These are phyloP conservation scores for Drosophila jambulina DNA, from an alignment of 1,140 invertebrate species.

Conservation along the genomic window DNA sequence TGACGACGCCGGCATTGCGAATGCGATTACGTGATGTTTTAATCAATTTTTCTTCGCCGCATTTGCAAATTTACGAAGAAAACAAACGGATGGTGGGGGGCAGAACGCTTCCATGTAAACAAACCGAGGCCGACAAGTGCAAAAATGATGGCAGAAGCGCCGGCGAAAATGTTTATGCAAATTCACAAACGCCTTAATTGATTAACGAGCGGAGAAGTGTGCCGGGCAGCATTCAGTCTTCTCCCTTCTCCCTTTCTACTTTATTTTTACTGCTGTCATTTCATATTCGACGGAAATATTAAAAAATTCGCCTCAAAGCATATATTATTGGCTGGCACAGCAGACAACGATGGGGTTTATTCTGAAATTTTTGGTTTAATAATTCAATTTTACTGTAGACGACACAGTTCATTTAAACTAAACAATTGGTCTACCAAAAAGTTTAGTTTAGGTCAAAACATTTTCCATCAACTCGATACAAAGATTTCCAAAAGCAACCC, in stretches of 20 bases:
- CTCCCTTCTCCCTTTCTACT: not conserved
- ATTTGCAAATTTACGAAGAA: conserved; percentile 42
- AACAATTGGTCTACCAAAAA: no score
- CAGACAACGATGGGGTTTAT: not conserved
- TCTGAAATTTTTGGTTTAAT: not conserved
- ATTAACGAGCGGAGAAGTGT: conserved; percentile 66
- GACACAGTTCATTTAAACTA: not conserved
- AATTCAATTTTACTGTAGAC: not conserved
- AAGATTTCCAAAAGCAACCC: no score
- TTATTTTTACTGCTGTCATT: conserved; percentile 23
- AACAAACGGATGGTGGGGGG: not conserved
- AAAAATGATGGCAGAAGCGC: conserved; percentile 54
- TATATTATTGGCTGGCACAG: conserved; percentile 8
- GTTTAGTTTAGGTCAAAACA: no score
- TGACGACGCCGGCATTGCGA: conserved; percentile 34
- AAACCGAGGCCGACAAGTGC: conserved; percentile 54
- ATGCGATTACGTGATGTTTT: conserved; percentile 79
- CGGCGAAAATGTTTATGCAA: conserved; percentile 68
- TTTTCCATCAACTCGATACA: no score
- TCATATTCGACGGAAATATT: conserved; percentile 25
- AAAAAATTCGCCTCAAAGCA: conserved; percentile 14
- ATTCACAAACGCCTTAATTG: conserved; percentile 68
- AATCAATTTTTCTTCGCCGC: conserved; percentile 71
- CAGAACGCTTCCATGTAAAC: conserved; percentile 48
- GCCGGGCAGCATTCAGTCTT: conserved; percentile 9